Evolutionary conservation across 1,140 invertebrate species (phyloP).

Genomic region (Cataglyphis hispanica): DNA sequence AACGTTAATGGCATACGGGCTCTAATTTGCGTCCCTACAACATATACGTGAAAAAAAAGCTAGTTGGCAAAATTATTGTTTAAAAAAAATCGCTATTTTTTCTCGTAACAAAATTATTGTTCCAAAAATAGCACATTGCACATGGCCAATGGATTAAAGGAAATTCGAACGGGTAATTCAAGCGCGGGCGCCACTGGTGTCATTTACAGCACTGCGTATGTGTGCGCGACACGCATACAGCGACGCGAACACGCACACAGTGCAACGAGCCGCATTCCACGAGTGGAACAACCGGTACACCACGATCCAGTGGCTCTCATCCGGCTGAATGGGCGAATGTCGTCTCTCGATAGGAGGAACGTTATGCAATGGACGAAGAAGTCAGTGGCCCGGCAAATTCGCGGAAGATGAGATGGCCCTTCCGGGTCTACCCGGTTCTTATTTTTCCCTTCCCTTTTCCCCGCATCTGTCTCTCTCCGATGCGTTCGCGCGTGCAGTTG

Average conservation of each 20-base stretch:
- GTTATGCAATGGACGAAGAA: conserved; percentile 72
- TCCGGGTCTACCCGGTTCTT: conserved; percentile 58
- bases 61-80: background rate
- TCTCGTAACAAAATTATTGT: background rate
- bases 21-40: background rate
- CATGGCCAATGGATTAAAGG: background rate
- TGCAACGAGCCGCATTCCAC: conserved; percentile 84
- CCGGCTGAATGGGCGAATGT: conserved; percentile 15
- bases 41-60: background rate
- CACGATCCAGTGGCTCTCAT: conserved; percentile 84
- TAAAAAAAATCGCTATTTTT: background rate
- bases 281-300: conserved; percentile 87
- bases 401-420: conserved; percentile 67
- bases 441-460: conserved; percentile 19
- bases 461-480: background rate
- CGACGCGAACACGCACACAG: conserved; percentile 50
- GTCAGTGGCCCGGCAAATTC: conserved; percentile 73
- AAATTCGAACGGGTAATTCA: background rate
- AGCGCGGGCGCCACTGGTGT: background rate
- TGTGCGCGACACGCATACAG: background rate
- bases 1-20: background rate
- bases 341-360: conserved; percentile 26
- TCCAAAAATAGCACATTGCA: background rate
- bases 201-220: conserved; percentile 27
- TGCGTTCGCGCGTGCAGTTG: conserved; percentile 7